Evolutionary conservation across 2,888 invertebrate genomes (phyloP).

Genomic region (Tenthredo scrophulariae): DNA sequence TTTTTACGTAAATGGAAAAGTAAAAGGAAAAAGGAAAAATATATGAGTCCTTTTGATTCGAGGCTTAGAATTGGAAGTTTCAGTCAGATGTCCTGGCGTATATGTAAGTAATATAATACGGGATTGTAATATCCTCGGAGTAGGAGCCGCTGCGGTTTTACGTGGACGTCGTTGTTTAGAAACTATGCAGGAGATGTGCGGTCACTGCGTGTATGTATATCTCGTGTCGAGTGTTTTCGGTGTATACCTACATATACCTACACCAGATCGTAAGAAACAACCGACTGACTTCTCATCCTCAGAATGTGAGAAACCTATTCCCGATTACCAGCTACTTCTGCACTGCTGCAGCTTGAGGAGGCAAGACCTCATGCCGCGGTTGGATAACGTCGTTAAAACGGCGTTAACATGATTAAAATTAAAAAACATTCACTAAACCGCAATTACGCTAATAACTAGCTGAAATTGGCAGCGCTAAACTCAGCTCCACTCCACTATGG

Average conservation of each 20-base stretch:
- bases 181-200: slow-evolving; percentile 47
- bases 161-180: slow-evolving; percentile 41
- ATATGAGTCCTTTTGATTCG: not conserved
- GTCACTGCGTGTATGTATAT: slow-evolving; percentile 34
- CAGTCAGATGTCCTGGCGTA: not conserved
- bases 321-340: not conserved
- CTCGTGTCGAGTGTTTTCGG: not conserved
- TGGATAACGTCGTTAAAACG: slow-evolving; percentile 23
- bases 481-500: not conserved
- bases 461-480: slow-evolving; percentile 29
- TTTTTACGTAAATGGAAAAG: not conserved
- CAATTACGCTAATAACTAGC: slow-evolving; percentile 45
- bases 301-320: slow-evolving; percentile 49
- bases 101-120: slow-evolving; percentile 25
- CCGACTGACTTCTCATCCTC: slow-evolving; percentile 22
- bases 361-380: slow-evolving; percentile 12
- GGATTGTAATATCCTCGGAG: slow-evolving; percentile 38
- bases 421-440: slow-evolving; percentile 35
- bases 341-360: not conserved
- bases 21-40: too few relatives aligned
- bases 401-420: slow-evolving; percentile 50
- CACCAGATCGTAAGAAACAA: not conserved
- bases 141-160: slow-evolving; percentile 38
- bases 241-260: not conserved
- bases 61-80: not conserved